These are phyloP conservation scores for Cryptops parisi DNA, from an alignment of 2,888 invertebrate genomes.

Conservation along the genomic window DNA sequence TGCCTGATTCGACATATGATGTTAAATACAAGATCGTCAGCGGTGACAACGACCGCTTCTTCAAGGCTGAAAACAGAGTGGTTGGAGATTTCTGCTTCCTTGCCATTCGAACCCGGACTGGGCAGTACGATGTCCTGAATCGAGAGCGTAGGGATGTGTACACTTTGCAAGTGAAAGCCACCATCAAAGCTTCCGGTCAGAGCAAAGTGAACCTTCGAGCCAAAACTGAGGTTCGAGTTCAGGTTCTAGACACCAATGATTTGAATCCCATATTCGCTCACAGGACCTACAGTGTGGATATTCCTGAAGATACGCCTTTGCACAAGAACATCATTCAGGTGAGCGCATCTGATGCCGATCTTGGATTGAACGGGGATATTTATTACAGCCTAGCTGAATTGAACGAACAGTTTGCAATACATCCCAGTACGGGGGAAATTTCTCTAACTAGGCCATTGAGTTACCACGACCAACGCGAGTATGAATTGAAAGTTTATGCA, in stretches of 20 bases:
- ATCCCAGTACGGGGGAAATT: constrained; percentile 80
- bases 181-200: constrained; percentile 19
- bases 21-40: constrained; percentile 73
- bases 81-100: constrained; percentile 94
- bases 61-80: constrained; percentile 70
- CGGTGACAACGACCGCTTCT: constrained; percentile 78
- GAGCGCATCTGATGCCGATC: constrained; percentile 86
- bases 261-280: constrained; percentile 87
- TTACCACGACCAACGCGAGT: constrained; percentile 50
- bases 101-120: constrained; percentile 71
- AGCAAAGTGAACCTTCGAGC: constrained; percentile 38
- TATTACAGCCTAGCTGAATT: constrained; percentile 80
- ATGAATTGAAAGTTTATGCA: constrained; percentile 65
- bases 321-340: constrained; percentile 66
- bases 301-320: constrained; percentile 73
- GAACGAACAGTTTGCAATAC: constrained; percentile 76
- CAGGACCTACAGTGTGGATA: constrained; percentile 67
- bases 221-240: constrained; percentile 53
- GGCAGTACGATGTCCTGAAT: constrained; percentile 74
- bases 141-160: constrained; percentile 79
- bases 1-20: constrained; percentile 31
- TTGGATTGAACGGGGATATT: constrained; percentile 90
- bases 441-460: constrained; percentile 62
- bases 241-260: constrained; percentile 73
- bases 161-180: constrained; percentile 50